phyloP scores from a whole-genome alignment of 1,140 invertebrate species.

The Drosophila takahashii region DNA sequence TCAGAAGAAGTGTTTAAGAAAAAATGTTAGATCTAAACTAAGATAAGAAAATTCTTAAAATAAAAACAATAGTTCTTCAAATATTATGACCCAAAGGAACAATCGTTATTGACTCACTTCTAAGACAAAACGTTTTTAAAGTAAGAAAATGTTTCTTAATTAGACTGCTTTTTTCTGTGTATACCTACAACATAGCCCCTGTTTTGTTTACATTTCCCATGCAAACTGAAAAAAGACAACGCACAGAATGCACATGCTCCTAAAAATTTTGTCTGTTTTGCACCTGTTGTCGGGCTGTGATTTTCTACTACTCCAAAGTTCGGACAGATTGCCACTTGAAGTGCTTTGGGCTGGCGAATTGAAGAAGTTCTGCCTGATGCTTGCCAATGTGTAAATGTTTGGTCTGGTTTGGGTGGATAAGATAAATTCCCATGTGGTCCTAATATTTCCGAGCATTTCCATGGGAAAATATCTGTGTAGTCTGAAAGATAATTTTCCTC shows the following conservation, averaged over 20 bases:
- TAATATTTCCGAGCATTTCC: constrained; percentile 32
- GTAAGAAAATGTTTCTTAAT: no score
- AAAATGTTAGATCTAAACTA: no score
- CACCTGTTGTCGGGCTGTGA: constrained; percentile 43
- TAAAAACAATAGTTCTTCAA: no score
- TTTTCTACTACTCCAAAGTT: background rate
- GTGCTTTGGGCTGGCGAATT: constrained; percentile 27
- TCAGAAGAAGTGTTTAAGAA: no score
- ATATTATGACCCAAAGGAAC: no score
- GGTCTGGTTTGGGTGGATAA: no score
- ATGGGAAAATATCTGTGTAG: constrained; percentile 36
- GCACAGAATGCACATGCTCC: constrained; percentile 37
- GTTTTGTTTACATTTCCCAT: constrained; percentile 63
- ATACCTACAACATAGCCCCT: constrained; percentile 2
- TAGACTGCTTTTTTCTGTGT: background rate
- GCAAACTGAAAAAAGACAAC: constrained; percentile 37
- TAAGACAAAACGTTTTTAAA: no score
- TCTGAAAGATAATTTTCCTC: constrained; percentile 11
- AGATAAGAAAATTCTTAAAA: no score
- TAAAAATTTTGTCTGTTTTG: constrained; percentile 2
- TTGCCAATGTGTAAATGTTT: constrained; percentile 15
- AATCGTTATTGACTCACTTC: no score
- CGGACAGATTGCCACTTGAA: constrained; percentile 14
- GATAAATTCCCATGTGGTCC: constrained; percentile 24
- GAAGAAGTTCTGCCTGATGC: constrained; percentile 18